Conservation (phyloP, 2,113 vertebrate species). For the Gulo gulo region DNA sequence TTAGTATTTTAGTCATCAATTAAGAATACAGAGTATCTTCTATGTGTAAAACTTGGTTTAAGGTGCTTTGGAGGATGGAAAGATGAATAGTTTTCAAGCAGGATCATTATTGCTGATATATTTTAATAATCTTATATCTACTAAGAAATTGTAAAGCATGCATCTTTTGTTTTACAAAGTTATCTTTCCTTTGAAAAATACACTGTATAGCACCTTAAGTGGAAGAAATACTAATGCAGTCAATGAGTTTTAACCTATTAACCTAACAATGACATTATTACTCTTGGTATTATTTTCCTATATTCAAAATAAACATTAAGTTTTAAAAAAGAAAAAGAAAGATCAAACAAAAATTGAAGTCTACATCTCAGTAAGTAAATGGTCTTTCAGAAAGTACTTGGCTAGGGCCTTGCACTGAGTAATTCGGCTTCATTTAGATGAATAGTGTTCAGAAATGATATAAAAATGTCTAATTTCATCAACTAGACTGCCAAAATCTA, state of each 20-base stretch:
- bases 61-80: not conserved
- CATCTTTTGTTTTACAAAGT: not conserved
- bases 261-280: not conserved
- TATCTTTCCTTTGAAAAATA: slow-evolving; percentile 2
- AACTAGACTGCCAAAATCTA: not conserved
- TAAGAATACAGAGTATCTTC: not conserved
- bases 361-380: not conserved
- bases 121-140: slow-evolving; percentile 6
- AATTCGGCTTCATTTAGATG: not conserved
- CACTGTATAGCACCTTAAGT: not conserved
- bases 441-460: not conserved
- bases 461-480: not conserved
- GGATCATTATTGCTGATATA: not conserved
- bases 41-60: not conserved
- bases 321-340: not conserved
- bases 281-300: not conserved
- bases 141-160: slow-evolving; percentile 27
- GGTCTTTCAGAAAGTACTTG: not conserved
- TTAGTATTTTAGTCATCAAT: not conserved
- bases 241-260: slow-evolving; percentile 26
- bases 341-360: not conserved
- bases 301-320: not conserved
- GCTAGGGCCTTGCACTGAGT: not conserved
- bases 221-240: not conserved
- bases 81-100: not conserved